Evolutionary conservation across 2,797 vertebrate species (phyloP).

Genomic region (Platalea minor): DNA sequence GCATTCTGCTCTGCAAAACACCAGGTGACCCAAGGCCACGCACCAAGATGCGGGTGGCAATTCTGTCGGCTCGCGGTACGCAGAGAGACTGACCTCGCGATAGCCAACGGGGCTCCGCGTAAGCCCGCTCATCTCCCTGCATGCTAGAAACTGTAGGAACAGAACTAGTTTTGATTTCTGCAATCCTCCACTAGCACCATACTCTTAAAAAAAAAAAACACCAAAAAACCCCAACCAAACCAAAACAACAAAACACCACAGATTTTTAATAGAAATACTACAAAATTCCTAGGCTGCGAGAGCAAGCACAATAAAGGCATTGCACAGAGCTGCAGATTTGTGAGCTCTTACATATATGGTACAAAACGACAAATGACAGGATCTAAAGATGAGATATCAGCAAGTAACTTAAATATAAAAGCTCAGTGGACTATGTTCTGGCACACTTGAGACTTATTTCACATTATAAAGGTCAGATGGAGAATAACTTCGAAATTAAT

Average conservation of each 20-base stretch:
- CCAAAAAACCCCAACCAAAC: background rate
- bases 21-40: background rate
- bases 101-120: background rate
- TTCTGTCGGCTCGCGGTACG: fast-evolving
- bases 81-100: background rate
- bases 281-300: background rate
- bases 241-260: background rate
- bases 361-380: background rate
- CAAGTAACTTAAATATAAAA: background rate
- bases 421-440: background rate
- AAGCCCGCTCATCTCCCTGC: background rate
- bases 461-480: background rate
- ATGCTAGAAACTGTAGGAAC: background rate
- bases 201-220: background rate
- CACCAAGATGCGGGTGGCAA: background rate
- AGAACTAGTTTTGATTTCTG: background rate
- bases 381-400: background rate
- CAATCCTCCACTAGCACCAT: background rate
- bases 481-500: conserved; percentile 25
- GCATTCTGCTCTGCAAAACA: background rate
- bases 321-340: background rate
- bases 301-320: background rate
- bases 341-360: background rate
- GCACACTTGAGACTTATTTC: background rate
- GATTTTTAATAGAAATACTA: background rate